phyloP scores from a whole-genome alignment of 2,113 vertebrate species.

The Engraulis encrasicolus region DNA sequence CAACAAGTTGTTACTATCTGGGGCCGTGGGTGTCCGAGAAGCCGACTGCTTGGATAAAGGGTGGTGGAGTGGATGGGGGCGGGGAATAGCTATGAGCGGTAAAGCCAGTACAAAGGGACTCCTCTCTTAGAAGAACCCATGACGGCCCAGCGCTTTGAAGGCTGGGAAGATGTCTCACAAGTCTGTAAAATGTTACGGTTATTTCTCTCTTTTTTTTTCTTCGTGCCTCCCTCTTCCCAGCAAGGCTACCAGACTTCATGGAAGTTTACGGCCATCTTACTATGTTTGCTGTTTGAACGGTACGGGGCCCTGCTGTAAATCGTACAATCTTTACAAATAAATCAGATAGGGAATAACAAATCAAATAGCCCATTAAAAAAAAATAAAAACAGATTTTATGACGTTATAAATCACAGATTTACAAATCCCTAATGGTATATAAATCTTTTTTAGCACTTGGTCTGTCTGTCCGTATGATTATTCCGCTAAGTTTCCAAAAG shows the following conservation, averaged over 20 bases:
- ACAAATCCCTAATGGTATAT: not conserved
- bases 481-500: not conserved
- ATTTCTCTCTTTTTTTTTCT: not conserved
- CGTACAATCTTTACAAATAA: no score
- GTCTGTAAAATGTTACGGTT: constrained; percentile 24
- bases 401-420: not conserved
- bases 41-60: constrained; percentile 43
- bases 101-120: constrained; percentile 77
- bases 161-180: constrained; percentile 41
- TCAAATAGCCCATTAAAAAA: not conserved
- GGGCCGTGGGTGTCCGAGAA: constrained; percentile 57
- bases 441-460: not conserved
- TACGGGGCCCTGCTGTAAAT: not conserved
- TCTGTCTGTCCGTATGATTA: not conserved
- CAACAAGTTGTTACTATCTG: constrained; percentile 81
- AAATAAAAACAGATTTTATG: not conserved
- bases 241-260: constrained; percentile 16
- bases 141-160: constrained; percentile 50
- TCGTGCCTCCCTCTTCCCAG: not conserved
- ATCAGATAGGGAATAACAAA: no score
- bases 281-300: not conserved
- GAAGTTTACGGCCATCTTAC: not conserved
- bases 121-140: constrained; percentile 72
- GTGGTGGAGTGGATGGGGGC: constrained; percentile 35
- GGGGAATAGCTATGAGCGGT: not conserved